Conservation (phyloP, 2,888 invertebrate genomes). For the Galeruca laticollis region DNA sequence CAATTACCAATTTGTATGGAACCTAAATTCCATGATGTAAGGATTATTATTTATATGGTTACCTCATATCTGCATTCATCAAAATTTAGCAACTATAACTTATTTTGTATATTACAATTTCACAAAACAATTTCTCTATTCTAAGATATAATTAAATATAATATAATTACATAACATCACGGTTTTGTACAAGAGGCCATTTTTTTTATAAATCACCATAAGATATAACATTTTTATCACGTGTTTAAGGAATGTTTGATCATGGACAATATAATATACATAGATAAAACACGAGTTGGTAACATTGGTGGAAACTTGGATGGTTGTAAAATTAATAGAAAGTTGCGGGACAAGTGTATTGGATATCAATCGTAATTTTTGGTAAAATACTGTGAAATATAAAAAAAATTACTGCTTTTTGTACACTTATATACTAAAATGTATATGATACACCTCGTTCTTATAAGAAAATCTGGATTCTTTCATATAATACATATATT, state of each 20-base stretch:
- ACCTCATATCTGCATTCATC: not conserved
- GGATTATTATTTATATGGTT: no score
- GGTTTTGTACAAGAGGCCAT: not conserved
- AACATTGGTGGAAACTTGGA: not conserved
- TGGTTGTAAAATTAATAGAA: not conserved
- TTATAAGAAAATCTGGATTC: not conserved
- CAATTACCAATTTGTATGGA: no score
- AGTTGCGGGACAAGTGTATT: not conserved
- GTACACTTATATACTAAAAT: not conserved
- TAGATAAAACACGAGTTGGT: no score
- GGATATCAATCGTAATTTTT: not conserved
- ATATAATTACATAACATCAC: slow-evolving; percentile 9
- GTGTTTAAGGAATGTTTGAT: not conserved
- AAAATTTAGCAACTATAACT: not conserved
- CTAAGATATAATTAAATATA: slow-evolving; percentile 15
- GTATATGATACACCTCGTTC: not conserved
- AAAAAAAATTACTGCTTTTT: not conserved
- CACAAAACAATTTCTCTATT: slow-evolving; percentile 1
- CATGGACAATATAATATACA: not conserved
- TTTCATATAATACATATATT: not conserved
- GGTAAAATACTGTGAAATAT: not conserved
- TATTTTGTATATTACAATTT: not conserved
- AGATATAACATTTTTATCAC: not conserved
- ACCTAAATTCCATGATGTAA: no score
- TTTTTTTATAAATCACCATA: slow-evolving; percentile 14